A percentile compares a stretch with the other conserved stretches of the same genome.
Conservation (phyloP, 2,113 vertebrate species). For the Halichoeres trimaculatus region DNA sequence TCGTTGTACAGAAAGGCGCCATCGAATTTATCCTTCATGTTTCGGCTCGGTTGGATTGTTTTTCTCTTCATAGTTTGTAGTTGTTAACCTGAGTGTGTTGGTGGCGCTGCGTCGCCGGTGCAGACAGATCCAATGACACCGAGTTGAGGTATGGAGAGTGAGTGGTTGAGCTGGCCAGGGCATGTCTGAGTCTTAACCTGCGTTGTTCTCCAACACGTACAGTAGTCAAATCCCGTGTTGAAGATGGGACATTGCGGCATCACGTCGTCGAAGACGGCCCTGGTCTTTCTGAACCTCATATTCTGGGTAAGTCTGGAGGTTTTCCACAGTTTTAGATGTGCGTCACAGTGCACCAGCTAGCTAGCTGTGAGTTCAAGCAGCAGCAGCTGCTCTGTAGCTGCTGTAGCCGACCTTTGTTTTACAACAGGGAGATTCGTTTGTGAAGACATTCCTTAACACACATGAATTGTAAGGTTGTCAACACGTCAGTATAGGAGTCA, state of each 20-base stretch:
- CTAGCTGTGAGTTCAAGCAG: slow-evolving; percentile 20
- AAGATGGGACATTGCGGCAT: slow-evolving; percentile 90
- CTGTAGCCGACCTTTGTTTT: slow-evolving; percentile 25
- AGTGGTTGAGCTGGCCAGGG: slow-evolving; percentile 11
- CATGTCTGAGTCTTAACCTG: slow-evolving; percentile 48
- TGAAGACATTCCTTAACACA: neutral
- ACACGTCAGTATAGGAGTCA: neutral
- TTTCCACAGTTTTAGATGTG: slow-evolving; percentile 19
- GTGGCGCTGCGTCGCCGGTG: slow-evolving; percentile 33
- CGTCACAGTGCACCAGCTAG: slow-evolving; percentile 41
- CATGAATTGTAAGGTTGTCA: neutral
- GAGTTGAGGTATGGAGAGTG: slow-evolving; percentile 21
- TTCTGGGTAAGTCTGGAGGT: slow-evolving; percentile 89
- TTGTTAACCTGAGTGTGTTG: neutral
- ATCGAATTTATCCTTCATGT: too few species aligned
- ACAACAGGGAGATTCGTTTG: slow-evolving; percentile 9
- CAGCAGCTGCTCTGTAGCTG: slow-evolving; percentile 34
- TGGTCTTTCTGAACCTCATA: slow-evolving; percentile 96
- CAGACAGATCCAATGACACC: neutral
- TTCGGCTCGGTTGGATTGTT: neutral
- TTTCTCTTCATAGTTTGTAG: neutral
- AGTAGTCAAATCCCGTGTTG: slow-evolving; percentile 56
- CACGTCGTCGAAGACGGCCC: slow-evolving; percentile 94
- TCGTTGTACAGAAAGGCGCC: too few species aligned
- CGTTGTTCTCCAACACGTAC: neutral